Base-by-base conservation (phyloP, 2,113 vertebrate genomes). In the Campylomormyrus tamandua region DNA sequence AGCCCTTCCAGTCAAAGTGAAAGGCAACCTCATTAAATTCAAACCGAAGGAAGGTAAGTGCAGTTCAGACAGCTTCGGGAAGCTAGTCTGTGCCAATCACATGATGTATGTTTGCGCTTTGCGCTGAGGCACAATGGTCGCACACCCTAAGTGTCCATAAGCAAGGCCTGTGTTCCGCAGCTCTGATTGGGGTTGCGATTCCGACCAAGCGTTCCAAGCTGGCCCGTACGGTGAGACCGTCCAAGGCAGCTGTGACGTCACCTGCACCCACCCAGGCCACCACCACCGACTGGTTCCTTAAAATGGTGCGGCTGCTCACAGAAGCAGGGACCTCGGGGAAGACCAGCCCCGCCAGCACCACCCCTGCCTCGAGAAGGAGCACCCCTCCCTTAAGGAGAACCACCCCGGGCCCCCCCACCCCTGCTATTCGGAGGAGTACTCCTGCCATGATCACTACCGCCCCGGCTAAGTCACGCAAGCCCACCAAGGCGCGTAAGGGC, bases 31-130 rank as follows among this genome's bases (percentile, higher is more conserved):
- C 88, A 93, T 97, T 89, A 93, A 85, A 0, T 98, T 99, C 91
- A 93, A 96, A 92, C 97, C 97, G 42, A 97, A 97, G 92, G 98
- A 98, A 95, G 96, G 98, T 99, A 94, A 97, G 98, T 97, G 84
- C 62, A 7, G 52, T 89, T 48, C 5, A 80, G 1, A 6, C 5
- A 15, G 31, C 42, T 83, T 83, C 27, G 3, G n/a, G 62, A 1
- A 31, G n/a, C 49, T n/a, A 39, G 52, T n/a, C 48, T 21, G 11
- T 49, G 31, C n/a, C 17, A 17, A 6, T 90, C n/a, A 3, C 80
- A n/a, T 58, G 48, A 21, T 19, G 2, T 31, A 5, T 48, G 53
- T 92, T 84, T 21, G 31, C 27, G 0, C 39, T 84, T 84, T 21
- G 4, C 19, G 1, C 5, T 45, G 42, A 21, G 80, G 24, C 42